These are phyloP conservation scores for Trimorus sp. DNA, from an alignment of 2,888 invertebrate species.

Conservation along the genomic window DNA sequence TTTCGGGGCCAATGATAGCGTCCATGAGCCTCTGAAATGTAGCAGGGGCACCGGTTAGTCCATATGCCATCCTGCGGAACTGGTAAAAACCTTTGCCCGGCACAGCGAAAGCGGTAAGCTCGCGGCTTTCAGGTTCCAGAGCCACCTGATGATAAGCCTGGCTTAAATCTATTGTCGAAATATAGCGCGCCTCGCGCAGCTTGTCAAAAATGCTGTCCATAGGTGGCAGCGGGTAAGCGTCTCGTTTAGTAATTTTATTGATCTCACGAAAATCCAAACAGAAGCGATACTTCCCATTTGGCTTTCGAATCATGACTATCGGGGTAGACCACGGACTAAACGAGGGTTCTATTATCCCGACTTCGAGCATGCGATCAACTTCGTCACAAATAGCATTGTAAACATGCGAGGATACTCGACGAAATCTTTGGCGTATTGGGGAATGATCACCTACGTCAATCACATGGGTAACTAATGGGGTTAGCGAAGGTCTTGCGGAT, in stretches of 20 bases:
- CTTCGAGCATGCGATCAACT: conserved; percentile 9
- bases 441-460: no score
- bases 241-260: conserved; percentile 71
- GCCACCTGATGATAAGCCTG: conserved; percentile 72
- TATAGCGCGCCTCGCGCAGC: conserved; percentile 70
- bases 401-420: background rate
- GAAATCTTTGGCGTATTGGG: no score
- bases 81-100: conserved; percentile 57
- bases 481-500: no score
- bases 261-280: conserved; percentile 73
- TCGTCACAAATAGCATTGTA: conserved; percentile 8
- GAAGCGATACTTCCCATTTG: conserved; percentile 18
- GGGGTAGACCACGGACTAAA: conserved; percentile 30
- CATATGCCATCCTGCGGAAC: conserved; percentile 57
- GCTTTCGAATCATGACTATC: conserved; percentile 24
- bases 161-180: conserved; percentile 73
- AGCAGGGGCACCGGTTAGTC: conserved; percentile 58
- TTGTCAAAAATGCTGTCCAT: conserved; percentile 72
- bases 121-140: conserved; percentile 55
- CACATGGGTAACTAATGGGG: no score
- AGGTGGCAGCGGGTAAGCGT: conserved; percentile 73
- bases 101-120: conserved; percentile 58
- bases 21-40: conserved; percentile 62
- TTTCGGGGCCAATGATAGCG: conserved; percentile 38
- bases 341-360: conserved; percentile 24